Base-by-base conservation (phyloP, 53 echinoderm and acorn worm species). In the Hippasteria phrygiana region DNA sequence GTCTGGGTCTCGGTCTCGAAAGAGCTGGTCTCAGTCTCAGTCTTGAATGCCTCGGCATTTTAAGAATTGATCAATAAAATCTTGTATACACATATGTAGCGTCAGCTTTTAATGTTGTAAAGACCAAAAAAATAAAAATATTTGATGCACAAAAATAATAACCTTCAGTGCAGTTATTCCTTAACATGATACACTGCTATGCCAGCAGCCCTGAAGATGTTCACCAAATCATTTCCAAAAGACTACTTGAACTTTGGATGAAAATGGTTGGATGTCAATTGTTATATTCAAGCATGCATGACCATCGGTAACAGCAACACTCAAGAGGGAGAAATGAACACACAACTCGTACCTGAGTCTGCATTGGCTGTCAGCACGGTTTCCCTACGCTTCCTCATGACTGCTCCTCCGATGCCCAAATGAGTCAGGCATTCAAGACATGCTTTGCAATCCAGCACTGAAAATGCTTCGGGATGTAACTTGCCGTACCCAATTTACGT, bases 341-440 rank as follows among this genome's bases (percentile, higher is more conserved):
- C 16, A 55, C 32, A 73, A 73, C 27, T 45, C 74, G 14, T 55
- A 36, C 53, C 55, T 55, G 36, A n/a, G 38, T 55, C 55, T 75
- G 17, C 75, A 16, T 75, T 75, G 32, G 47, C 75, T 8, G 77
- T 28, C 79, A 26, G 27, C 56, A 56, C 56, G 27, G 34, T 11
- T 40, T 79, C 55, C 14, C 16, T 79, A n/a, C 62, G 79, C 38
- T 56, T 55, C 17, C 62, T 79, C 62, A 79, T 62, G 79, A 56
- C 17, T 34, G 13, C 28, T 9, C 18, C 51, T 31, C 50, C 17
- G 76, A 29, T 34, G 50, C 50, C 33, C 4, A 54, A 48, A 5
- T 32, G 54, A 31, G 33, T 17, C 47, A 2, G 27, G 31, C 18
- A 40, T 45, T 12, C 27, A n/a, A 75, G 46, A 18, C 33, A 29